Percentiles rank a stretch among this genome's conserved stretches.
These are phyloP conservation scores for Coptodon bakossiorum DNA, from an alignment of 2,113 vertebrate species.

Conservation along the genomic window DNA sequence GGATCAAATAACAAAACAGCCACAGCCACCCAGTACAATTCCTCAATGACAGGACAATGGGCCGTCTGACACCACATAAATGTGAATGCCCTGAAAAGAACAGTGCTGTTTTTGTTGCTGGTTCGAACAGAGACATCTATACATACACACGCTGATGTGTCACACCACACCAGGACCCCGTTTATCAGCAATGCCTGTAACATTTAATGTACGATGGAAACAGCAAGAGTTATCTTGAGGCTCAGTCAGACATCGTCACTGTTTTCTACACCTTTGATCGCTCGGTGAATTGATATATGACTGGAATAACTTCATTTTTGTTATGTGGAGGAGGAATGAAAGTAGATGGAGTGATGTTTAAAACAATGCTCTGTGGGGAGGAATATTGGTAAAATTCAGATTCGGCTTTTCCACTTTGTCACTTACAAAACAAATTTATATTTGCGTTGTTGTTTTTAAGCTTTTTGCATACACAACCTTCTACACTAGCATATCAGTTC, in stretches of 20 bases:
- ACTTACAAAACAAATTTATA: background rate
- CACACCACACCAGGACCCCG: background rate
- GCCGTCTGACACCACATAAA: background rate
- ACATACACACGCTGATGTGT: background rate
- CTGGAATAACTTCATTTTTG: background rate
- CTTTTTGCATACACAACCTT: background rate
- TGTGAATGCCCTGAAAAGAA: constrained; percentile 33
- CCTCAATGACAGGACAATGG: background rate
- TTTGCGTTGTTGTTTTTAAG: background rate
- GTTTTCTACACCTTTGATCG: background rate
- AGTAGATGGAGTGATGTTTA: background rate
- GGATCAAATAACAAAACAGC: background rate
- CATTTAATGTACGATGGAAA: background rate
- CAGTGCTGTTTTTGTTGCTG: background rate
- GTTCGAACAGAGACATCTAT: background rate
- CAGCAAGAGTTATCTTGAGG: background rate
- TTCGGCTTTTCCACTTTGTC: background rate
- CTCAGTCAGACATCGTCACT: background rate
- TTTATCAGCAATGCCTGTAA: background rate
- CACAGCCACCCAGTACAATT: background rate
- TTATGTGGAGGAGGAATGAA: background rate
- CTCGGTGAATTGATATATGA: background rate
- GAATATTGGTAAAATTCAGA: background rate
- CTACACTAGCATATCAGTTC: background rate
- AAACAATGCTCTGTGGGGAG: background rate